Evolutionary conservation across 2,888 invertebrate genomes (phyloP).

Genomic region (Dorcus hopei): DNA sequence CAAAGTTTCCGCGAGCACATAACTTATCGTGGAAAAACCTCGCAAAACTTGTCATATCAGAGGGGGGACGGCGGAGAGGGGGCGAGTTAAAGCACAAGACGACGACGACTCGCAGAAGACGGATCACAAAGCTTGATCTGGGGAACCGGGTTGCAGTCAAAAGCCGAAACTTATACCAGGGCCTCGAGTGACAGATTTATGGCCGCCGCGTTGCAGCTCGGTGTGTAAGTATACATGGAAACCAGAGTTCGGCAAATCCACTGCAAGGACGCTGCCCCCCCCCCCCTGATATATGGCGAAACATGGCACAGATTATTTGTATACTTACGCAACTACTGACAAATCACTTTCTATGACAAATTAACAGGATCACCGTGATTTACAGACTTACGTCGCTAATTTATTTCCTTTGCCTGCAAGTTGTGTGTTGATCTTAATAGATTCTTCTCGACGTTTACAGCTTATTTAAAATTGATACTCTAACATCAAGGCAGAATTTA

Average conservation of each 20-base stretch:
- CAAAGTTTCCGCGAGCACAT: neutral
- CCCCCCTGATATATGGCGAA: neutral
- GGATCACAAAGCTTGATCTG: constrained; percentile 29
- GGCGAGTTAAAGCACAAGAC: neutral
- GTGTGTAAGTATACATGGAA: neutral
- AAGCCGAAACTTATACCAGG: constrained; percentile 27
- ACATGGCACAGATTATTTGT: no score
- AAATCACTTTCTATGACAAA: no score
- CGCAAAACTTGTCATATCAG: neutral
- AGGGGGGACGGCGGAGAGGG: neutral
- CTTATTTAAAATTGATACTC: no score
- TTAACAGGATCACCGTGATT: no score
- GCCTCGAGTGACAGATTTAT: constrained; percentile 28
- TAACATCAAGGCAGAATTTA: no score
- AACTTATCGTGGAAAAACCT: neutral
- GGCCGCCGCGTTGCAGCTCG: constrained; percentile 12
- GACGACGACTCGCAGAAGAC: constrained; percentile 21
- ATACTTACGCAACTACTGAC: no score
- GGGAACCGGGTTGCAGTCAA: constrained; percentile 24
- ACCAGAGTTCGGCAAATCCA: constrained; percentile 2
- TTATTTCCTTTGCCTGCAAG: no score
- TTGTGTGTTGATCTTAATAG: no score
- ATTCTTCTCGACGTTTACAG: no score
- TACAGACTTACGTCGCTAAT: no score
- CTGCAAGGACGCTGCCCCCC: neutral